Conservation (phyloP, 2,113 vertebrate genomes). For the Rhabdornis inornatus region DNA sequence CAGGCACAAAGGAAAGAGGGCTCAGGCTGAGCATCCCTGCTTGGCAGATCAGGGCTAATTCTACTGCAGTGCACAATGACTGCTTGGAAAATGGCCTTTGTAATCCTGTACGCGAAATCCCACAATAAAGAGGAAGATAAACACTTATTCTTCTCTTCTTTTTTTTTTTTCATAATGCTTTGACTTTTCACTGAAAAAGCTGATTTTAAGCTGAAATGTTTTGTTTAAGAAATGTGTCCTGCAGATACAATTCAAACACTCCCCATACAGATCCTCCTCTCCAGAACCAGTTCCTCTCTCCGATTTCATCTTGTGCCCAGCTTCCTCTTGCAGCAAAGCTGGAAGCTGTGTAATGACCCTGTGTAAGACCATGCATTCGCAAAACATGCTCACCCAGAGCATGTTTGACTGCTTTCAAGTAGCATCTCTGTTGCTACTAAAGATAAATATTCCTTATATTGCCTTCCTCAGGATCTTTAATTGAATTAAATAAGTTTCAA, state of each 20-base stretch:
- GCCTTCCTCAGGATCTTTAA: background rate
- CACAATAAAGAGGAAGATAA: background rate
- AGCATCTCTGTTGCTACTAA: background rate
- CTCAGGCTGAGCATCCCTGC: background rate
- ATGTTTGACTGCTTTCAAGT: background rate
- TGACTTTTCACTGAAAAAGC: background rate
- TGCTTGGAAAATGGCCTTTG: background rate
- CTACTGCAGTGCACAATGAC: fast-evolving
- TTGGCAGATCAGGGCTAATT: background rate
- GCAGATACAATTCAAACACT: background rate
- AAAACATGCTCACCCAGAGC: background rate
- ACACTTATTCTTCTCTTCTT: background rate
- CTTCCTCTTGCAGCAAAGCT: background rate
- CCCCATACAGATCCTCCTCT: background rate
- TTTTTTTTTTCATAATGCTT: background rate
- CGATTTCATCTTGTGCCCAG: background rate
- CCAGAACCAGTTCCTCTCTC: background rate
- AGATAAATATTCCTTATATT: background rate
- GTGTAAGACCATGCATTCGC: background rate
- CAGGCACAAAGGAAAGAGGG: constrained; percentile 26
- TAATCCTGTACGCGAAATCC: background rate
- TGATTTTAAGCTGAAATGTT: background rate
- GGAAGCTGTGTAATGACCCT: background rate
- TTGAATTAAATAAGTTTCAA: background rate
- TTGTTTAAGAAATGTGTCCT: background rate